Evolutionary conservation across 2,797 vertebrate genomes (phyloP), one percentile per base, ranked within the genome.

Genomic region (Tragopan temminckii): DNA sequence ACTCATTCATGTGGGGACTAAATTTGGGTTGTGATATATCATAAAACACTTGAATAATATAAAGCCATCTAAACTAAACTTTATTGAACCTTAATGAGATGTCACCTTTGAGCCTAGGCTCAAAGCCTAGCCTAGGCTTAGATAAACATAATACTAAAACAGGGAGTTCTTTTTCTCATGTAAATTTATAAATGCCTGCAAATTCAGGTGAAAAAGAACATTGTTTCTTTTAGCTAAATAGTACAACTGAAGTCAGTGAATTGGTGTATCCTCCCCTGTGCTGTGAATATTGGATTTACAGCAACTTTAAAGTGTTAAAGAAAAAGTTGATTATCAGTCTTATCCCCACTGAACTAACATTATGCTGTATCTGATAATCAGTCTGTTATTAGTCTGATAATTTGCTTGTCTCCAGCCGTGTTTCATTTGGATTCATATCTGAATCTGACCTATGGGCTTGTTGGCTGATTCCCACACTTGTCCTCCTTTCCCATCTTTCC

Each of bases 131-230:
- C n/a, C n/a, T n/a, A n/a, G n/a, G n/a, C n/a, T n/a, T n/a, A 75
- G 76, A 31, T 15, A 48, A 6, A 31, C 91, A 42, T 62, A 86
- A 90, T 67, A 76, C 29, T 59, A 66, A 80, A 95, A 38, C 19
- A 43, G 80, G 64, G 40, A 18, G 3, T 43, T n/a, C 0, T 19
- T 38, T 75, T 70, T 57, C 62, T 27, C 5, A 42, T n/a, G 8
- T 71, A 4, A 69, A 80, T 25, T 55, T 67, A 23, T 6, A 63
- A 61, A 42, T 50, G 10, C 36, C 57, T 75, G n/a, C 71, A 93
- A 82, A 75, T 71, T 67, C 68, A 89, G 18, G 52, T 86, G 81
- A 94, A 53, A 90, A 84, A 90, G 62, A 71, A 80, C 36, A 7
- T 58, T 7, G 5, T 50, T 90, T 80, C 33, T 81, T 57, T 57